phyloP scores from a whole-genome alignment of 2,797 vertebrate species.

The Leptodon cayanensis region DNA sequence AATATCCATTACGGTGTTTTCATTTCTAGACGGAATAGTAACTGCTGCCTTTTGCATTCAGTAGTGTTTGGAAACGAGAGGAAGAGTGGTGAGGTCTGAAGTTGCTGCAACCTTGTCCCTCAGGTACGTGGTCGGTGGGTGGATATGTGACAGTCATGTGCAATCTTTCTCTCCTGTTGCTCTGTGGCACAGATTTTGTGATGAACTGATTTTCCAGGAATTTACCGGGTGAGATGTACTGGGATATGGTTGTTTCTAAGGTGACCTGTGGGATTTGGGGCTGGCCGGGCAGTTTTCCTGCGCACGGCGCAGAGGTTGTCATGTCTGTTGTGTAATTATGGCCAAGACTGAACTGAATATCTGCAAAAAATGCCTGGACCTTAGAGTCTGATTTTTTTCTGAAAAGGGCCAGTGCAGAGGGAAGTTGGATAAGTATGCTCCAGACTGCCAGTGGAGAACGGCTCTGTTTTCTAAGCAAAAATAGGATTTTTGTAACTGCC shows the following conservation, averaged over 20 bases:
- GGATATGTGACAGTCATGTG: not conserved
- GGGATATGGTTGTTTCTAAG: not conserved
- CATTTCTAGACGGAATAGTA: not conserved
- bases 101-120: not conserved
- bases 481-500: not conserved
- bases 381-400: fast-evolving
- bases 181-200: not conserved
- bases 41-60: not conserved
- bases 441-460: not conserved
- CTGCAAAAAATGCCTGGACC: not conserved
- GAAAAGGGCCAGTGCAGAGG: fast-evolving
- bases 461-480: not conserved
- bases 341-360: not conserved
- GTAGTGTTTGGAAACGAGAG: fast-evolving
- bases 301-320: fast-evolving
- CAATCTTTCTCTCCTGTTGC: not conserved
- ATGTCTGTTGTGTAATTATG: not conserved
- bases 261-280: not conserved
- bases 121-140: fast-evolving
- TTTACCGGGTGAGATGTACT: not conserved
- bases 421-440: not conserved
- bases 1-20: not conserved
- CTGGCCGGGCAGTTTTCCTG: not conserved
- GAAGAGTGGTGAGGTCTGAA: not conserved
- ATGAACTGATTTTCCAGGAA: not conserved